Base-by-base conservation (phyloP, 2,888 invertebrate genomes). In the Monoplex corrugatus region DNA sequence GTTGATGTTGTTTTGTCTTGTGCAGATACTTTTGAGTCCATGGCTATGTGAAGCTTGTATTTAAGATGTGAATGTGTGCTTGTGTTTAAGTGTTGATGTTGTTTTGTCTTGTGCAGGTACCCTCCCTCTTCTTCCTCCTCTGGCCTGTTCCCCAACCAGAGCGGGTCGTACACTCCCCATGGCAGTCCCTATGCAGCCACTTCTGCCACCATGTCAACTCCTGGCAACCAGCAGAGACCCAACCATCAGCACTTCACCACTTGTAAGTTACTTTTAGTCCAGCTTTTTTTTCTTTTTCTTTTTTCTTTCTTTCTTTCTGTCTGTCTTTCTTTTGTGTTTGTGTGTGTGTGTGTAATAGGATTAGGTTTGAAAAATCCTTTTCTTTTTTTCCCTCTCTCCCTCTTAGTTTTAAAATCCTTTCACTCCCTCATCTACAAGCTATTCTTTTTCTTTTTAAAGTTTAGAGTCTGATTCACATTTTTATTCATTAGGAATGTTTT, bases 111-210 rank as follows among this genome's bases (percentile, higher is more conserved):
- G 16, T 19, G 43, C 75, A 87, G 87, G 87, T 87, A 87, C 38
- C 87, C 72, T 28, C 13, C 80, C 38, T 32, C 72, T 28, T 6
- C 80, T 28, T 87, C 87, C 28, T 35, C 87, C 32, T 38, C 78
- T 3, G 50, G 38, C 44, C 38, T 87, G 87, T 50, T 50, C 40
- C 75, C 87, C 23, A 87, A 87, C 57, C 87, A 87, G 63, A 82
- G 87, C 35, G 78, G 63, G 38, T 75, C 87, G n/a, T 87, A 82
- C 38, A 50, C 57, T 43, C 82, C 78, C 38, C 87, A 80, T 40
- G 63, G 87, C 82, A 87, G 87, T 43, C 87, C 87, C 50, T 87
- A 57, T 87, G 82, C 87, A 50, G 87, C 87, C 43, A 63, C 87
- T n/a, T 82, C 87, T 40, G 87, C 87, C 35, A 78, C 80, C 38